These are phyloP conservation scores for Diplodus puntazzo DNA, from an alignment of 2,797 vertebrate genomes.

Conservation along the genomic window DNA sequence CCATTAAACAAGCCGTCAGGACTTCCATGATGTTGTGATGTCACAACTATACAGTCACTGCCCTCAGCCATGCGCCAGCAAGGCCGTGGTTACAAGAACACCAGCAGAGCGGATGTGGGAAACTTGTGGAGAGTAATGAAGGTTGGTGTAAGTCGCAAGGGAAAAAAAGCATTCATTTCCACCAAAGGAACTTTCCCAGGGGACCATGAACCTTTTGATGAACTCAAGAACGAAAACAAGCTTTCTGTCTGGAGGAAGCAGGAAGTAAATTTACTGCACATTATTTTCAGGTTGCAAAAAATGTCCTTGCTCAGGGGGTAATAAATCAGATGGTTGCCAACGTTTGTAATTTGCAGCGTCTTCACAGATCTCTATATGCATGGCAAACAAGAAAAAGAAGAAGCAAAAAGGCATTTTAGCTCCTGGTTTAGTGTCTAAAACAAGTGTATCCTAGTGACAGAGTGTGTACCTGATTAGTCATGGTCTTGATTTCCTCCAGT, in stretches of 20 bases:
- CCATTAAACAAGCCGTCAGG: too few relatives aligned
- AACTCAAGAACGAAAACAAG: neutral
- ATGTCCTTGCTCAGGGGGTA: neutral
- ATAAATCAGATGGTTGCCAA: neutral
- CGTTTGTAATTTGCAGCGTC: neutral
- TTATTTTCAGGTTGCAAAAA: neutral
- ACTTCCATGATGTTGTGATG: too few relatives aligned
- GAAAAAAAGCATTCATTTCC: neutral
- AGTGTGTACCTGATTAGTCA: constrained; percentile 87
- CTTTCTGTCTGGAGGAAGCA: neutral
- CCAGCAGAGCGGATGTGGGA: too few relatives aligned
- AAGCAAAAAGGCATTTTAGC: neutral
- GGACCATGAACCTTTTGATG: neutral
- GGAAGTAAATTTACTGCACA: neutral
- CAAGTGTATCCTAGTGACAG: constrained; percentile 4
- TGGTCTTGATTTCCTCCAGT: constrained; percentile 88
- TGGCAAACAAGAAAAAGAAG: neutral
- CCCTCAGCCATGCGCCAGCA: too few relatives aligned
- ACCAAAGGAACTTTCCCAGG: neutral
- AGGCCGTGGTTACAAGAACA: too few relatives aligned
- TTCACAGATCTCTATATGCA: neutral
- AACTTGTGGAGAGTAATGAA: too few relatives aligned
- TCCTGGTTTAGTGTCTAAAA: neutral
- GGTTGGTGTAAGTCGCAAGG: neutral
- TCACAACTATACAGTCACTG: too few relatives aligned